phyloP scores from a whole-genome alignment of 2,797 vertebrate species.

The Enteromius radiatus region DNA sequence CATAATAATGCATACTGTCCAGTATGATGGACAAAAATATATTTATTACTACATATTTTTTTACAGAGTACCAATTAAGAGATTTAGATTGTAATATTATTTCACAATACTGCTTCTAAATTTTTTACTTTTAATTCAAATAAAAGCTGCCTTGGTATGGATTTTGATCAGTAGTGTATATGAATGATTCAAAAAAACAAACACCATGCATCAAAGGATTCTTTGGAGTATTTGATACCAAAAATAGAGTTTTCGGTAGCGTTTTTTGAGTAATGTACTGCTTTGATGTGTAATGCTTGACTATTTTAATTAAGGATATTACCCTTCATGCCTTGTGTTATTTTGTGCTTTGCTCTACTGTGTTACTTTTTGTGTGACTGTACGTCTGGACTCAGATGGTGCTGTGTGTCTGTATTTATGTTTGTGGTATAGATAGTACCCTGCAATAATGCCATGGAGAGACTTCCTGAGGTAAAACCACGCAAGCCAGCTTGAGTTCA shows the following conservation, averaged over 20 bases:
- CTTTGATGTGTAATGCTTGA: slow-evolving; percentile 17
- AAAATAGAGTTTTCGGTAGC: background rate
- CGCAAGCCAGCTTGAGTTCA: slow-evolving; percentile 67
- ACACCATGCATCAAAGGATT: background rate
- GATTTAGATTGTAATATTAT: background rate
- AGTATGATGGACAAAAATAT: background rate
- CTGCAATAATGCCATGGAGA: slow-evolving; percentile 85
- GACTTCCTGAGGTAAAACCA: slow-evolving; percentile 84
- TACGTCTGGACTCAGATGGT: slow-evolving; percentile 30
- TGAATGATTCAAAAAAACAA: background rate
- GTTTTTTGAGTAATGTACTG: background rate
- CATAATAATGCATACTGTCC: background rate
- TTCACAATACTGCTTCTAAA: background rate
- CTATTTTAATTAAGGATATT: background rate
- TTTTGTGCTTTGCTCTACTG: slow-evolving; percentile 35
- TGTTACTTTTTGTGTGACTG: slow-evolving; percentile 10
- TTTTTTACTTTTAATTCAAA: background rate
- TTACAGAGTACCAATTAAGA: background rate
- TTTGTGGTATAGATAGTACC: slow-evolving; percentile 94
- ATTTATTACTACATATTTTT: background rate
- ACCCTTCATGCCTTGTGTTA: slow-evolving; percentile 2
- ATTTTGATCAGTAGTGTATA: background rate
- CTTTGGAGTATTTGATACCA: background rate
- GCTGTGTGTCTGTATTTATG: slow-evolving; percentile 75
- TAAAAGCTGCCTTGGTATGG: background rate